phyloP scores from a whole-genome alignment of 2,888 invertebrate species.

The Andrena fulva region DNA sequence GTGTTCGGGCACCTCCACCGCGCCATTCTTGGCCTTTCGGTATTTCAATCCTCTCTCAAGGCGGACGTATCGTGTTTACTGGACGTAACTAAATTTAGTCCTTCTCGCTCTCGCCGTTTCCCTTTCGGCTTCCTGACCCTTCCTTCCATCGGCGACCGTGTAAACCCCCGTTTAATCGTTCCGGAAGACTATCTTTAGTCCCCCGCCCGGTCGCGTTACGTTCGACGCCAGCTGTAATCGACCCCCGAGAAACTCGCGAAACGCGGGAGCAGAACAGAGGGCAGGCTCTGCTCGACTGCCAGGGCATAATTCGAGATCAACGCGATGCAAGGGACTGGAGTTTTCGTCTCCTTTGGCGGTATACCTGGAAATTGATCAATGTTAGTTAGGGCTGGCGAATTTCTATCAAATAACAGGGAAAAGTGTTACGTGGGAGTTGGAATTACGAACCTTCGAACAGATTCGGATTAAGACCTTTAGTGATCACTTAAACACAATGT shows the following conservation, averaged over 20 bases:
- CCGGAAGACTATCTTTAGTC: conserved; percentile 54
- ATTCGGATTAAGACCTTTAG: too few relatives aligned
- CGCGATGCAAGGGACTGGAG: too few relatives aligned
- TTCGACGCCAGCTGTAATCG: not conserved
- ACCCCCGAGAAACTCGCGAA: conserved; percentile 3
- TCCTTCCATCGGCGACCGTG: conserved; percentile 33
- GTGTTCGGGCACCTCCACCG: conserved; percentile 1
- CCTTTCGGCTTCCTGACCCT: conserved; percentile 57
- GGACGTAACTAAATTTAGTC: conserved; percentile 76
- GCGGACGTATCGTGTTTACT: conserved; percentile 66
- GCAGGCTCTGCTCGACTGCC: not conserved
- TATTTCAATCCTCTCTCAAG: conserved; percentile 27
- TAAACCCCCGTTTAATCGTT: conserved; percentile 29
- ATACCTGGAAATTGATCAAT: too few relatives aligned
- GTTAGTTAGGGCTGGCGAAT: too few relatives aligned
- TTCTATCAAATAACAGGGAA: too few relatives aligned
- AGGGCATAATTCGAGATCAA: not conserved
- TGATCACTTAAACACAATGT: too few relatives aligned
- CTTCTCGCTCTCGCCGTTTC: conserved; percentile 61
- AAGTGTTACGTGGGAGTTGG: too few relatives aligned
- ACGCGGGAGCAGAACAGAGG: not conserved
- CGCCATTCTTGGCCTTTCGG: conserved; percentile 50
- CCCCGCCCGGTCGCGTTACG: conserved; percentile 1
- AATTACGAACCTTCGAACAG: too few relatives aligned
- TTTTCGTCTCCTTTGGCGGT: too few relatives aligned